Conservation (phyloP, 2,888 invertebrate species). For the Darwinula stevensoni region DNA sequence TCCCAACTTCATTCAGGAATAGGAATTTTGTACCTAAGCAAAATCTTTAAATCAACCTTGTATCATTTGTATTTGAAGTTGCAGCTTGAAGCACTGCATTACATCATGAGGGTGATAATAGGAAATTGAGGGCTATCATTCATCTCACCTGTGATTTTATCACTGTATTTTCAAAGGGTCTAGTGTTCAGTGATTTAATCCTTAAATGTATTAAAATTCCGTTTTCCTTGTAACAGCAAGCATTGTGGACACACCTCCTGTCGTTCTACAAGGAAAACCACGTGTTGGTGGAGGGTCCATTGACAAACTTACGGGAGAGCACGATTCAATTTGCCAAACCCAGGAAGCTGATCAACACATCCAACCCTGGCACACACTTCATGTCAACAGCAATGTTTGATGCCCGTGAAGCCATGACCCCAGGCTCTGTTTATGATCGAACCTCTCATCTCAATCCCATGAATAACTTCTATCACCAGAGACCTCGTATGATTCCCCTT, state of each 20-base stretch:
- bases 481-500: no score
- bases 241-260: slow-evolving; percentile 88
- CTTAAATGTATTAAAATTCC: neutral
- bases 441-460: slow-evolving; percentile 18
- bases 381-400: slow-evolving; percentile 94
- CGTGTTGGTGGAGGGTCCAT: slow-evolving; percentile 82
- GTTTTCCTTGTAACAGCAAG: slow-evolving; percentile 27
- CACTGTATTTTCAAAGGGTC: slow-evolving; percentile 1
- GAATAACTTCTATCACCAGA: neutral
- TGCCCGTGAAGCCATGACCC: slow-evolving; percentile 76
- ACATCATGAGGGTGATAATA: no score
- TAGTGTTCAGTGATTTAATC: neutral
- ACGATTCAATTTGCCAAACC: slow-evolving; percentile 91
- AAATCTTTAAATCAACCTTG: no score
- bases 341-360: slow-evolving; percentile 69
- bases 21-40: no score
- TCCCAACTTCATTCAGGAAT: no score
- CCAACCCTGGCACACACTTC: slow-evolving; percentile 86
- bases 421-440: slow-evolving; percentile 73
- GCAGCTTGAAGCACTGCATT: no score
- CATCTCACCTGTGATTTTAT: neutral
- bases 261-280: slow-evolving; percentile 93
- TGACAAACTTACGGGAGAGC: slow-evolving; percentile 86
- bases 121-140: slow-evolving; percentile 4
- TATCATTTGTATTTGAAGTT: no score